These are phyloP conservation scores for Drosophila subobscura DNA, from an alignment of 1,140 invertebrate genomes.

Conservation along the genomic window DNA sequence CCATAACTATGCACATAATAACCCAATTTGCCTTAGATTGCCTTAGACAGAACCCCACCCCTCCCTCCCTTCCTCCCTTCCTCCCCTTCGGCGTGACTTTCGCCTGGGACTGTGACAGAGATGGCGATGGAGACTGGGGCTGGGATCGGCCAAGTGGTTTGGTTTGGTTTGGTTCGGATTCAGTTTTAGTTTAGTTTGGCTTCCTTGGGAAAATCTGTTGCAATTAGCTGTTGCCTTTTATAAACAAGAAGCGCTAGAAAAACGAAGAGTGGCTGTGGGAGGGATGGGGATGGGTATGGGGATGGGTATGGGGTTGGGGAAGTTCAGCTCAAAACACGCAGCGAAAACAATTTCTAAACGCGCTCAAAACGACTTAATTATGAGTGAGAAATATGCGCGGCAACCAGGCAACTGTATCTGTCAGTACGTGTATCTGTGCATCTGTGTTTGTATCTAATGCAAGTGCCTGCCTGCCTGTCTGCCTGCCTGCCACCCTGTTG, in stretches of 20 bases:
- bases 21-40: constrained; percentile 60
- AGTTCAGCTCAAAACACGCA: constrained; percentile 56
- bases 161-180: not conserved
- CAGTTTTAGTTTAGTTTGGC: constrained; percentile 12
- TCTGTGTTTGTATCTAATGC: constrained; percentile 26
- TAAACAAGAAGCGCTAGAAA: constrained; percentile 54
- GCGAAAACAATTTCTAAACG: constrained; percentile 82
- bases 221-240: constrained; percentile 76
- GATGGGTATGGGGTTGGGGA: not conserved
- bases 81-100: constrained; percentile 46
- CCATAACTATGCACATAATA: constrained; percentile 81
- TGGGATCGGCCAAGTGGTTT: not conserved
- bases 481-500: no score
- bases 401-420: constrained; percentile 61
- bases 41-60: not conserved
- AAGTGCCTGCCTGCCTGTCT: not conserved
- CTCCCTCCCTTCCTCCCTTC: not conserved
- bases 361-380: constrained; percentile 81
- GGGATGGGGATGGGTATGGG: not conserved
- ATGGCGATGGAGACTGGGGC: no score
- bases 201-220: constrained; percentile 76
- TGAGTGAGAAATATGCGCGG: constrained; percentile 80
- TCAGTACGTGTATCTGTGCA: constrained; percentile 29
- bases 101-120: constrained; percentile 36
- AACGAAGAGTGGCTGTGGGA: not conserved